A percentile compares a stretch with the other conserved stretches of the same genome.
Conservation (phyloP, 2,113 vertebrate genomes). For the Mobula hypostoma region DNA sequence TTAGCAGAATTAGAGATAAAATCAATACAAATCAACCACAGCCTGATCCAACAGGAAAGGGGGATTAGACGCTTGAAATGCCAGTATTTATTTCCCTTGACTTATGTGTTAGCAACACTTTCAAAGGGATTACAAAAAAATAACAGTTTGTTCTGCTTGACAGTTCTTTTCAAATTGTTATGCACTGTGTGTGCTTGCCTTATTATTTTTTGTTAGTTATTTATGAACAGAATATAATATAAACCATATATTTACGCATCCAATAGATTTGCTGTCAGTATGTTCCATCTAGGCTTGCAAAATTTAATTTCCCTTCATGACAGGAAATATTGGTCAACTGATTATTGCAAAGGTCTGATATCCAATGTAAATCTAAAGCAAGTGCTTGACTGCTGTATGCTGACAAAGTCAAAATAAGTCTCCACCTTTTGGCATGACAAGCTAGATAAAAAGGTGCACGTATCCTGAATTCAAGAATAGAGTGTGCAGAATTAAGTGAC, state of each 20-base stretch:
- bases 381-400: constrained; percentile 40
- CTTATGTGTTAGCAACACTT: constrained; percentile 54
- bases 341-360: constrained; percentile 52
- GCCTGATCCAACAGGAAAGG: constrained; percentile 56
- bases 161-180: constrained; percentile 37
- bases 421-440: constrained; percentile 38
- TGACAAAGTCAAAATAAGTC: constrained; percentile 44
- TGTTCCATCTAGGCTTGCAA: constrained; percentile 7
- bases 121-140: constrained; percentile 54
- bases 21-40: constrained; percentile 66
- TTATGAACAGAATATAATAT: constrained; percentile 38
- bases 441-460: constrained; percentile 43
- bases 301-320: constrained; percentile 38
- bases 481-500: constrained; percentile 47
- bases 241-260: constrained; percentile 35
- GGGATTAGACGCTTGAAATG: constrained; percentile 62
- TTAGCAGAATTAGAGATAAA: constrained; percentile 67
- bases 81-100: constrained; percentile 58
- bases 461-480: constrained; percentile 44
- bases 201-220: constrained; percentile 42
- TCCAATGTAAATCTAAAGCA: constrained; percentile 51
- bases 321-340: constrained; percentile 44
- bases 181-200: constrained; percentile 30
- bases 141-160: constrained; percentile 49
- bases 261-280: constrained; percentile 35